Conservation (phyloP, 2,113 vertebrate species). For the Podarcis cretensis region DNA sequence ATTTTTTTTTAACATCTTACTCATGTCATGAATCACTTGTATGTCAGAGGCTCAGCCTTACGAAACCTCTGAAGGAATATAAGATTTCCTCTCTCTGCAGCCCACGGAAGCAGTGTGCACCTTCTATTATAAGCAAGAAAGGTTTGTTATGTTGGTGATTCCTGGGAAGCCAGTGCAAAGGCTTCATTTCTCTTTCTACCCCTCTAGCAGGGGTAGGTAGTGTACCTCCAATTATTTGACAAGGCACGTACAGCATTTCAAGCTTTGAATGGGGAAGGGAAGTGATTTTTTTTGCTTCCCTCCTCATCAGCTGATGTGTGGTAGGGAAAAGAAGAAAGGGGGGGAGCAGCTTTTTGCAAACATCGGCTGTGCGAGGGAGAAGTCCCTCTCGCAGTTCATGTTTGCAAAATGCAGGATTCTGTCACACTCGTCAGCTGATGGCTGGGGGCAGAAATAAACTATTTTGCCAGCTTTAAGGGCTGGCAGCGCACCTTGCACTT, state of each 20-base stretch:
- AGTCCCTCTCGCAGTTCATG: too few relatives aligned
- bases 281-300: too few relatives aligned
- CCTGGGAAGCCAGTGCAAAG: constrained; percentile 10
- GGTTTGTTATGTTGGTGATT: neutral
- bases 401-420: too few relatives aligned
- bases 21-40: constrained; percentile 67
- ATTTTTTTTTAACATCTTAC: constrained; percentile 61
- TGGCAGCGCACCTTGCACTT: too few relatives aligned
- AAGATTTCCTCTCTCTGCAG: constrained; percentile 52
- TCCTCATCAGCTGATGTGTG: too few relatives aligned
- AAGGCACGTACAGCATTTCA: neutral
- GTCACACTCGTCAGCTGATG: too few relatives aligned
- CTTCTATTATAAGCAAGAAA: neutral
- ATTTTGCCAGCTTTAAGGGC: too few relatives aligned
- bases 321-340: too few relatives aligned
- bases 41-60: constrained; percentile 61
- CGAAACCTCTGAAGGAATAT: constrained; percentile 62
- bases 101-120: neutral
- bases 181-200: neutral
- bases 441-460: too few relatives aligned
- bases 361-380: too few relatives aligned
- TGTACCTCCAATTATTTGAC: neutral
- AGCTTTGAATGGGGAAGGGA: neutral
- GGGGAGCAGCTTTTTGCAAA: too few relatives aligned
- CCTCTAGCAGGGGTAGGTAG: neutral